Evolutionary conservation across 2,113 vertebrate genomes (phyloP), one percentile per base, ranked within the genome.

Genomic region (Sphyrna mokarran): DNA sequence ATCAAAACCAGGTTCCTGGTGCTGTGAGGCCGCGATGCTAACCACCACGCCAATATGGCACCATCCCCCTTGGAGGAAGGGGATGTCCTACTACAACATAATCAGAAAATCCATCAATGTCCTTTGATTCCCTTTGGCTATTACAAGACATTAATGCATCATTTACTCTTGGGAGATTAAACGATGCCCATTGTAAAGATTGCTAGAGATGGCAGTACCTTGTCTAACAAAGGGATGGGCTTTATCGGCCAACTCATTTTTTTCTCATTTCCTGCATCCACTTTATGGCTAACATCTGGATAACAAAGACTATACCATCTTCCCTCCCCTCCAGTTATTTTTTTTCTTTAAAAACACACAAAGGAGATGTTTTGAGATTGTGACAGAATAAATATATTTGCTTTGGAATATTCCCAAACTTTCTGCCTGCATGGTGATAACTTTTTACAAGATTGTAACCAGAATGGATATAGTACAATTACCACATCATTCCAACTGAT

Each of bases 351-450:
- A 95, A 95, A 48, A 95, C 33, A 95, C 23, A 95, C 26, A 7
- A 29, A 43, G 66, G 89, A 93, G 61, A 93, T 66, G 10, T 48
- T 54, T 72, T 95, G 40, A 68, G 43, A 29, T 69, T 76, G 69
- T 48, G 40, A 72, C 69, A 72, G 94, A 72, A 29, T 72, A 95
- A 76, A 95, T 29, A 48, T 54, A 13, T 95, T 95, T 69, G 40
- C 26, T 95, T 72, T 95, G 94, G 43, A 70, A 72, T 54, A 48
- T 95, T 95, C 69, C 68, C 94, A 95, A 8, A 33, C 72, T 54
- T 68, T 95, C 26, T 76, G 69, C 43, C 66, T 43, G 20, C n/a
- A 54, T 76, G 68, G 68, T 94, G 22, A n/a, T 29, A 94, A 94
- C 10, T 23, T 70, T 23, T 68, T 40, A 94, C 40, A 66, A 66